Percentiles rank a stretch among this genome's conserved stretches.
phyloP scores from a whole-genome alignment of 2,113 vertebrate genomes.

The Prochilodus magdalenae region DNA sequence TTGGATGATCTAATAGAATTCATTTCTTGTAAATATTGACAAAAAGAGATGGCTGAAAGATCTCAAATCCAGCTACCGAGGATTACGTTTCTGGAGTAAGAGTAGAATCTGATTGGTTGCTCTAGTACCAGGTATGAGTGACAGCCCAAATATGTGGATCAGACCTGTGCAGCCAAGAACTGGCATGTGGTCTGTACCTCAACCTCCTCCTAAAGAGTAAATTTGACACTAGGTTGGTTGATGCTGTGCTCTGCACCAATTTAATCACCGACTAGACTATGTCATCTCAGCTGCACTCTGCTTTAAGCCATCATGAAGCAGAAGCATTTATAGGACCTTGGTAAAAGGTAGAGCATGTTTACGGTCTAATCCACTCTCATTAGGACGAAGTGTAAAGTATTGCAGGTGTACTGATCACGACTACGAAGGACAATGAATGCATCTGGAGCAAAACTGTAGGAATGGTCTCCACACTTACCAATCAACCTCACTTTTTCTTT shows the following conservation, averaged over 20 bases:
- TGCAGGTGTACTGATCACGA: conserved; percentile 9
- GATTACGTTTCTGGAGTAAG: background rate
- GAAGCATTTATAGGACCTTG: conserved; percentile 1
- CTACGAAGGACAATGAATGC: background rate
- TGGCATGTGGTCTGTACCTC: background rate
- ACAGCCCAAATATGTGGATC: background rate
- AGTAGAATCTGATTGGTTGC: background rate
- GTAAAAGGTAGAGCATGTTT: conserved; percentile 18
- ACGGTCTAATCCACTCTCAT: conserved; percentile 16
- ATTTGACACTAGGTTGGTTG: background rate
- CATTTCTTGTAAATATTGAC: background rate
- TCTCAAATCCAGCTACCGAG: background rate
- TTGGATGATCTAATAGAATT: conserved; percentile 29
- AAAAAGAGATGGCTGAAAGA: background rate
- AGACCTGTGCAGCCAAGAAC: background rate
- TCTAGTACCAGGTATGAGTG: background rate
- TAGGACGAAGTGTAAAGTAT: conserved; percentile 25
- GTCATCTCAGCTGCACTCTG: conserved; percentile 10
- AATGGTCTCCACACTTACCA: background rate
- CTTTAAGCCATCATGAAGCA: conserved; percentile 1
- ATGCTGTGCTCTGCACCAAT: background rate
- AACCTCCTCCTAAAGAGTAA: background rate
- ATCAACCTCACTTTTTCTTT: background rate
- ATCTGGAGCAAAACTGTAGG: conserved; percentile 15
- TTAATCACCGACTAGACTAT: background rate